Conservation (phyloP, 2,888 invertebrate species). For the Megaustenia siamemsis region DNA sequence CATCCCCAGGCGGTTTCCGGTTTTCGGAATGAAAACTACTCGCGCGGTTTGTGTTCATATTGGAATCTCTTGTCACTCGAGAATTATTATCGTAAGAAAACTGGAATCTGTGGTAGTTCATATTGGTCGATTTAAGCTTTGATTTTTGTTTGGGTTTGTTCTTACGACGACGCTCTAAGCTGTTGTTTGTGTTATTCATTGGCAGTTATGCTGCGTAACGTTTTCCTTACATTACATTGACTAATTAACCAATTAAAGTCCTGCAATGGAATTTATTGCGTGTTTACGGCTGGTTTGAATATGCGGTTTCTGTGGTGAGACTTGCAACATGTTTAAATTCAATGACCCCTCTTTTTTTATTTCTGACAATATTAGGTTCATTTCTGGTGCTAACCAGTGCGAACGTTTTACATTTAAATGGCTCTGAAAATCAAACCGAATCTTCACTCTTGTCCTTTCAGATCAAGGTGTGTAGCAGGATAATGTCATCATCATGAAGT, state of each 20-base stretch:
- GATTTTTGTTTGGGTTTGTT: constrained; percentile 8
- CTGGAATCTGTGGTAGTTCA: constrained; percentile 40
- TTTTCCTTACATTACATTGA: background rate
- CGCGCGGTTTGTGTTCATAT: constrained; percentile 14
- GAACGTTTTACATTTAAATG: too few relatives aligned
- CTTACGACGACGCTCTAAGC: background rate
- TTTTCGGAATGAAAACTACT: background rate
- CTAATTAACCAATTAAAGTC: too few relatives aligned
- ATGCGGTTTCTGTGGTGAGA: background rate
- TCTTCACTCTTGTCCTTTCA: too few relatives aligned
- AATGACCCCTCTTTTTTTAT: background rate
- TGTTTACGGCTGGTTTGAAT: background rate
- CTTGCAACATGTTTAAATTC: background rate
- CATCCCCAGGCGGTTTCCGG: background rate
- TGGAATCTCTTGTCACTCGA: background rate
- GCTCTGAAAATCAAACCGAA: too few relatives aligned
- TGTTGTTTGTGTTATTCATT: constrained; percentile 29
- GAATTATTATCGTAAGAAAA: background rate
- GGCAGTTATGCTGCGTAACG: background rate
- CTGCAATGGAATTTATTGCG: background rate
- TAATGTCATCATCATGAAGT: too few relatives aligned
- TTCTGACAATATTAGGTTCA: background rate
- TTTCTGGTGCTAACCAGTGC: background rate
- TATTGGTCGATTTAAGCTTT: constrained; percentile 6
- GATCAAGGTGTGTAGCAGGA: too few relatives aligned